Percentiles rank a stretch among this genome's conserved stretches.
These are phyloP conservation scores for Pseudomugil tenellus DNA, from an alignment of 2,797 vertebrate genomes.

Conservation along the genomic window DNA sequence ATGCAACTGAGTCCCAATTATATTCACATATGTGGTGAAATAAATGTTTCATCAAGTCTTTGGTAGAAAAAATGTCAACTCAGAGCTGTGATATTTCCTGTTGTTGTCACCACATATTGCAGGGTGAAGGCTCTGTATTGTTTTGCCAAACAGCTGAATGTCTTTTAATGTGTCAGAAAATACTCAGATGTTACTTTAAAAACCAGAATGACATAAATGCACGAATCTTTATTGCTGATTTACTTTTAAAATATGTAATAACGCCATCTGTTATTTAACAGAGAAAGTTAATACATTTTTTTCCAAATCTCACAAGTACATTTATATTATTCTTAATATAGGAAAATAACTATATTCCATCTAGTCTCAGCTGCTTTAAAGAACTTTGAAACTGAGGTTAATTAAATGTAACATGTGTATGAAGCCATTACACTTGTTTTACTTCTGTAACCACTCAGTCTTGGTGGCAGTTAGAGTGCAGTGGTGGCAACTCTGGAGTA, in stretches of 20 bases:
- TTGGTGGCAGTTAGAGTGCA: slow-evolving; percentile 35
- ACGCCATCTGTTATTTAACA: neutral
- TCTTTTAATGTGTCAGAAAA: slow-evolving; percentile 15
- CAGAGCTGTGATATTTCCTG: slow-evolving; percentile 26
- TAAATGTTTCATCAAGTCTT: slow-evolving; percentile 19
- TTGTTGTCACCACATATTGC: slow-evolving; percentile 33
- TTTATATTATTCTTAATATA: slow-evolving; percentile 5
- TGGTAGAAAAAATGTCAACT: slow-evolving; percentile 4
- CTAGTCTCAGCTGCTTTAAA: slow-evolving; percentile 20
- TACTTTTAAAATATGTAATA: neutral
- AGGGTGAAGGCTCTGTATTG: slow-evolving; percentile 37
- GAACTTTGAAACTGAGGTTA: slow-evolving; percentile 15
- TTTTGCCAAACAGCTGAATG: slow-evolving; percentile 32
- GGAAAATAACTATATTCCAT: neutral
- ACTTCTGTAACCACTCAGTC: slow-evolving; percentile 28
- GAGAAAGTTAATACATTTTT: neutral
- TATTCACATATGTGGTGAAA: slow-evolving; percentile 10
- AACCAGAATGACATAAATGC: slow-evolving; percentile 24
- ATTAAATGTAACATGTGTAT: slow-evolving; percentile 18
- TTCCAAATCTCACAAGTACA: neutral
- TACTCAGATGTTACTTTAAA: slow-evolving; percentile 17
- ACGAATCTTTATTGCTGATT: neutral
- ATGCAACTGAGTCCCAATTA: slow-evolving; percentile 17
- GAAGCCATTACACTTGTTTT: neutral
- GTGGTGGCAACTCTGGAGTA: slow-evolving; percentile 39